Conservation (phyloP, 2,888 invertebrate genomes). For the Crepidodera aurea region DNA sequence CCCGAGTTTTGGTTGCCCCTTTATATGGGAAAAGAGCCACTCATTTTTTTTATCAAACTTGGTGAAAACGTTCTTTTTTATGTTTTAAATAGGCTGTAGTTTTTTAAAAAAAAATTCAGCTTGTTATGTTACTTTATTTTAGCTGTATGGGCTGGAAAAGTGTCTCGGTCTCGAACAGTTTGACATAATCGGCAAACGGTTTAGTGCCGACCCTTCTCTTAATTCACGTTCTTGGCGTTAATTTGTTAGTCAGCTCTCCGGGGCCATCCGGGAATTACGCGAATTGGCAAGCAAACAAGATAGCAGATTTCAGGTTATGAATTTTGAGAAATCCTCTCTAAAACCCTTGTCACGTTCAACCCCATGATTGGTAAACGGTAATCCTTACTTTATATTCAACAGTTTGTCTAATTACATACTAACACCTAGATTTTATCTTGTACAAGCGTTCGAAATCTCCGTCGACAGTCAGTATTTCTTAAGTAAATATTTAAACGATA, state of each 20-base stretch:
- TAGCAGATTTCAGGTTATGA: neutral
- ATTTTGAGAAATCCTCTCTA: constrained; percentile 5
- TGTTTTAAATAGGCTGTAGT: no score
- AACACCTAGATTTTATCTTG: neutral
- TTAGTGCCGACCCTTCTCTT: neutral
- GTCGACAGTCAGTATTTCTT: no score
- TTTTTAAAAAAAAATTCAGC: no score
- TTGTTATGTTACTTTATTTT: no score
- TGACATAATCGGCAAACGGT: neutral
- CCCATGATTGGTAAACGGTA: neutral
- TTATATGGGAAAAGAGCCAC: no score
- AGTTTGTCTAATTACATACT: neutral
- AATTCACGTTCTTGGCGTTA: neutral
- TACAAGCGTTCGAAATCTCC: no score
- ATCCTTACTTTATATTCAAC: neutral
- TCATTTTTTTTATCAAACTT: no score
- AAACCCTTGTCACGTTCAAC: constrained; percentile 11
- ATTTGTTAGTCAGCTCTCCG: neutral
- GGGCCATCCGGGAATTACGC: neutral
- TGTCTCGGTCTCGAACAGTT: no score
- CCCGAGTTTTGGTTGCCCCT: no score
- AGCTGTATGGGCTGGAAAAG: no score
- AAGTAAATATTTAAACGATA: no score
- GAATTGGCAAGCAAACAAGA: neutral
- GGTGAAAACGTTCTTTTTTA: no score